These are phyloP conservation scores for Tragelaphus scriptus DNA, from an alignment of 2,113 vertebrate genomes.

Conservation along the genomic window DNA sequence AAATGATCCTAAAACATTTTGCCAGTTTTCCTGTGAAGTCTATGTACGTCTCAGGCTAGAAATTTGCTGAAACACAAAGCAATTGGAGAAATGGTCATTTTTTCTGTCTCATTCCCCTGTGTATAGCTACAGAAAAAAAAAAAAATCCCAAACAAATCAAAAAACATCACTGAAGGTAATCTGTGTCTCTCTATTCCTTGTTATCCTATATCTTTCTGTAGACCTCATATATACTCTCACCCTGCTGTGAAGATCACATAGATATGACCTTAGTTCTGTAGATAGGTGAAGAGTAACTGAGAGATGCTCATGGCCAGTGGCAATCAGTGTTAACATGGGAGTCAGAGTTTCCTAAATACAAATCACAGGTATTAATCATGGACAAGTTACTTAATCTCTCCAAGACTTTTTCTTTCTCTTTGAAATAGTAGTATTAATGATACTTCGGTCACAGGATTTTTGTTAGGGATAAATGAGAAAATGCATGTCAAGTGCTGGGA, in stretches of 20 bases:
- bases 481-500: background rate
- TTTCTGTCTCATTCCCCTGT: background rate
- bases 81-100: background rate
- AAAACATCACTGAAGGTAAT: background rate
- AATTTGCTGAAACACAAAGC: background rate
- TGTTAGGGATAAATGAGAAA: background rate
- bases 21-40: background rate
- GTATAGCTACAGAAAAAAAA: background rate
- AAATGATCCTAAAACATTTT: background rate
- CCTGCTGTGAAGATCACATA: background rate
- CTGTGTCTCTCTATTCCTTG: background rate
- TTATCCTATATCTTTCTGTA: background rate
- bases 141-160: background rate
- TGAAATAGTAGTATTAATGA: background rate
- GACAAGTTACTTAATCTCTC: background rate
- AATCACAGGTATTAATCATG: background rate
- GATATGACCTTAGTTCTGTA: background rate
- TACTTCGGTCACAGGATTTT: background rate
- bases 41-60: background rate
- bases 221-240: background rate
- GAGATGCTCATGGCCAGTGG: background rate
- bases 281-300: background rate
- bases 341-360: background rate
- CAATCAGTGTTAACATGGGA: background rate
- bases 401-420: conserved; percentile 9